Evolutionary conservation across 2,888 invertebrate species (phyloP), one percentile per base, ranked within the genome.

Genomic region (Trypoxylon attenuatum): DNA sequence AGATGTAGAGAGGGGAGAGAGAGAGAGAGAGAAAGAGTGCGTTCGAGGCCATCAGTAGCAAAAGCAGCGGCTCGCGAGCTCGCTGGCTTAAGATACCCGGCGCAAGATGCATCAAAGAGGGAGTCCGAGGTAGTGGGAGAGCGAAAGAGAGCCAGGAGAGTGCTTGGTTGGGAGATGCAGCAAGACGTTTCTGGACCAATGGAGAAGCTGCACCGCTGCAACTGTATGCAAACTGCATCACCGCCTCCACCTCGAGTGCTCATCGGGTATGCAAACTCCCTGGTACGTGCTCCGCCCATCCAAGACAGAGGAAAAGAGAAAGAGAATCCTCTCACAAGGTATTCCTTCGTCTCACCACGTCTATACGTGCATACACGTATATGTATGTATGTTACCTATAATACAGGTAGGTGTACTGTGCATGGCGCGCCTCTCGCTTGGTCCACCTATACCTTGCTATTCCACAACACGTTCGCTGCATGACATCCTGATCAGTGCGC

Each of bases 171-270:
- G 73, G 76, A 76, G 81, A 77, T 73, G 69, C 74, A 67, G 69
- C 60, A 68, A 78, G 76, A 77, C 71, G 57, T 69, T 73, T 74
- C 81, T 83, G 85, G 84, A 85, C 85, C 85, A 86, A 86, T 86
- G 69, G 78, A 75, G 83, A 78, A 75, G 79, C 83, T 78, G 81
- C 75, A 66, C 66, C 71, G 57, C 77, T 67, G 76, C 76, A 77
- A 77, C 76, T 79, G 82, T 86, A 86, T 86, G 85, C 85, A 86
- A 86, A 84, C 80, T 78, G 78, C 80, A 77, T 73, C 77, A 79
- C 82, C 84, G 83, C 82, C 84, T 83, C 83, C 81, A 71, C 73
- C 70, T 70, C 63, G 62, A 64, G 61, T 69, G 66, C 74, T 84
- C 83, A 83, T 83, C 80, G 82, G 68, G 79, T 84, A 84, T 84